Percentiles rank a stretch among this genome's conserved stretches.
phyloP scores from a whole-genome alignment of 92 coral and sea anemone species.

The Anthopleura xanthogrammica region DNA sequence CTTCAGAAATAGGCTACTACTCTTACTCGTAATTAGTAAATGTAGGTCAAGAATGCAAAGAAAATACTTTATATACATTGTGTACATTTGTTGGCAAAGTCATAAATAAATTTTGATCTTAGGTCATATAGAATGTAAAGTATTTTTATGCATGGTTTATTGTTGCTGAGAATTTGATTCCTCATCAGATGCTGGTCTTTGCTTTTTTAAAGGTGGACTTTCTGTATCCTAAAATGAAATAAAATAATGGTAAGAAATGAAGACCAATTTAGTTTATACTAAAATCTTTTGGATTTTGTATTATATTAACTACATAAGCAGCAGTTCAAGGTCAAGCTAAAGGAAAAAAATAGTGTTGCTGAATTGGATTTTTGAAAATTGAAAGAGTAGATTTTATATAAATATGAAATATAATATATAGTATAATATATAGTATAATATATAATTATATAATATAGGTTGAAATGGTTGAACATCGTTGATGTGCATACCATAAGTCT shows the following conservation, averaged over 20 bases:
- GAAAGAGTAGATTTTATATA: no score
- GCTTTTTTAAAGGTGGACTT: constrained; percentile 56
- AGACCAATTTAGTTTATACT: background rate
- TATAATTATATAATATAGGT: no score
- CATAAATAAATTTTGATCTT: constrained; percentile 28
- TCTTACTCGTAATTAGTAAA: background rate
- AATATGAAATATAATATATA: no score
- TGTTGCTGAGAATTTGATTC: constrained; percentile 23
- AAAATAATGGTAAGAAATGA: background rate
- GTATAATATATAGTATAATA: no score
- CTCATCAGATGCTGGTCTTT: constrained; percentile 9
- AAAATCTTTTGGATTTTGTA: no score
- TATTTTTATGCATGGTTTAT: constrained; percentile 22
- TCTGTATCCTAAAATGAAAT: constrained; percentile 33
- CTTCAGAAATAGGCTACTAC: background rate
- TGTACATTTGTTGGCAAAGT: constrained; percentile 17
- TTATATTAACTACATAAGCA: no score
- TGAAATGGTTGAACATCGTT: no score
- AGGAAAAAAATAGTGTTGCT: no score
- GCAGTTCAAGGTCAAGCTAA: no score
- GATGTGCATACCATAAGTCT: no score
- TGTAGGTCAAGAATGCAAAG: background rate
- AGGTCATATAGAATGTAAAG: constrained; percentile 11
- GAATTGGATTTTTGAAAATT: no score
- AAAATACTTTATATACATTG: constrained; percentile 26